A percentile compares a stretch with the other conserved stretches of the same genome.
Conservation (phyloP, 2,797 vertebrate species). For the Sciurus carolinensis region DNA sequence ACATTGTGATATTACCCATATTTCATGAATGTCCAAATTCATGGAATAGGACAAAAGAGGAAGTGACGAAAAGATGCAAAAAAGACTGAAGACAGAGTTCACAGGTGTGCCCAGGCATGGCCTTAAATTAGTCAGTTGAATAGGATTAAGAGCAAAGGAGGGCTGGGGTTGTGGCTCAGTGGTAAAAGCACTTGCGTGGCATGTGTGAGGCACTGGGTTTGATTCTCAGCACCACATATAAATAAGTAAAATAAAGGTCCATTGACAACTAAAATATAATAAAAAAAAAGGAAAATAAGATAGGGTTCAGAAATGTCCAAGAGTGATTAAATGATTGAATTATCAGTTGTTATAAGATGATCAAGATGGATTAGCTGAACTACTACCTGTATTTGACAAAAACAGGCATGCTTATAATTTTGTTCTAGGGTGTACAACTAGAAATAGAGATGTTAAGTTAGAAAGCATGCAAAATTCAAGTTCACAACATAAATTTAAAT, state of each 20-base stretch:
- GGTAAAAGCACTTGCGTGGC: too few relatives aligned
- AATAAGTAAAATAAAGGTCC: too few relatives aligned
- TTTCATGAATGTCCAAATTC: too few relatives aligned
- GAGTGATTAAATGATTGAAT: background rate
- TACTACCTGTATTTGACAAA: slow-evolving; percentile 9
- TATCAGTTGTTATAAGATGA: too few relatives aligned
- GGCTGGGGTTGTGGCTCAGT: too few relatives aligned
- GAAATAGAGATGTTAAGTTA: background rate
- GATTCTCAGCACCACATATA: too few relatives aligned
- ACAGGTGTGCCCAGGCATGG: background rate
- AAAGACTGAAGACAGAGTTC: background rate
- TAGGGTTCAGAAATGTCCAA: background rate
- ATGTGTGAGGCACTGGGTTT: too few relatives aligned
- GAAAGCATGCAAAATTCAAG: slow-evolving; percentile 20
- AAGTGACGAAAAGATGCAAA: background rate
- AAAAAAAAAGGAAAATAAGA: background rate
- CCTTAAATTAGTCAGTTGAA: background rate
- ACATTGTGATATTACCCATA: background rate
- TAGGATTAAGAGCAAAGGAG: background rate
- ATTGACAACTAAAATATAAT: too few relatives aligned
- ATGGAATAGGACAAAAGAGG: background rate
- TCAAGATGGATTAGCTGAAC: background rate
- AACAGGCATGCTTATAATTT: slow-evolving; percentile 9
- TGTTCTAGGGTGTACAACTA: background rate
- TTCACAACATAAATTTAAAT: slow-evolving; percentile 23